A percentile compares a stretch with the other conserved stretches of the same genome.
Conservation (phyloP, 2,888 invertebrate species). For the Liodrosophila aerea region DNA sequence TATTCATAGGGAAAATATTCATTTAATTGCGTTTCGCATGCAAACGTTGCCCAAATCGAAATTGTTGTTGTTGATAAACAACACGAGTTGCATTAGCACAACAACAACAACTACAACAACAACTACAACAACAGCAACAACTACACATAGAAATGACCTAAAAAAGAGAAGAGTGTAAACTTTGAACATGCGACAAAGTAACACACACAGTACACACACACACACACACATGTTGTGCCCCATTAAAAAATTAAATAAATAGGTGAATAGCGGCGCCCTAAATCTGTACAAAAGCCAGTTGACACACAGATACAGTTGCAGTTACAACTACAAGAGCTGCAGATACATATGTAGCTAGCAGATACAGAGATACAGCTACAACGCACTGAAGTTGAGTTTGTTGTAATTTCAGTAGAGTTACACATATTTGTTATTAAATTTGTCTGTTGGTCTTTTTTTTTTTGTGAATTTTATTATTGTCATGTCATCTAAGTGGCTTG, state of each 20-base stretch:
- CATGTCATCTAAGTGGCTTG: slow-evolving; percentile 7
- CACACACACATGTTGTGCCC: slow-evolving; percentile 21
- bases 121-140: too few relatives aligned
- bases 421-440: slow-evolving; percentile 37
- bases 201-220: slow-evolving; percentile 38
- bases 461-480: slow-evolving; percentile 12
- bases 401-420: slow-evolving; percentile 40
- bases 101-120: slow-evolving; percentile 1
- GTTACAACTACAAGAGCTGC: slow-evolving; percentile 7
- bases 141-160: slow-evolving; percentile 56
- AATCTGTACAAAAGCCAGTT: slow-evolving; percentile 40
- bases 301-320: slow-evolving; percentile 17
- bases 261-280: slow-evolving; percentile 62
- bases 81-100: slow-evolving; percentile 37
- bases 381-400: slow-evolving; percentile 24
- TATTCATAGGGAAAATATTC: slow-evolving; percentile 4
- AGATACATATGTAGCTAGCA: slow-evolving; percentile 1
- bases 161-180: slow-evolving; percentile 36
- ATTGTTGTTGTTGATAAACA: slow-evolving; percentile 31
- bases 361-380: slow-evolving; percentile 7
- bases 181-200: slow-evolving; percentile 60
- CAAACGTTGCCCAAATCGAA: slow-evolving; percentile 4
- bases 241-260: slow-evolving; percentile 66
- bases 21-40: slow-evolving; percentile 45
- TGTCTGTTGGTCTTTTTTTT: slow-evolving; percentile 27